Percentiles rank a stretch among this genome's conserved stretches.
Conservation (phyloP, 2,797 vertebrate genomes). For the Sebastes iracundus region DNA sequence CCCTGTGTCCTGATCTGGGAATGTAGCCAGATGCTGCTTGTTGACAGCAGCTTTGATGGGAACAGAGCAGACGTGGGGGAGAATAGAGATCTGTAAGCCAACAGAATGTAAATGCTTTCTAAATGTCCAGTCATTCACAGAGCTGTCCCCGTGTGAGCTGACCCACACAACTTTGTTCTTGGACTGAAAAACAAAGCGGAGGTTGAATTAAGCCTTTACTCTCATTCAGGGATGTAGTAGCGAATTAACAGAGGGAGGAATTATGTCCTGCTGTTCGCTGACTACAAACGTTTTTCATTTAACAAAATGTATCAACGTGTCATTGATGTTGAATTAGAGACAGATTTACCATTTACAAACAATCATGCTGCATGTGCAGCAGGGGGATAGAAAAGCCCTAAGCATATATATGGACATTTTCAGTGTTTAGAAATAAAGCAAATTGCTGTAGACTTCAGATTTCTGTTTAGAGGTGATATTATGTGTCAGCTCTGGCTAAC, state of each 20-base stretch:
- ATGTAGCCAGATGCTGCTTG: conserved; percentile 43
- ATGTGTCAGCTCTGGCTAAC: background rate
- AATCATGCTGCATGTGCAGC: background rate
- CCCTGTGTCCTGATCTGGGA: conserved; percentile 47
- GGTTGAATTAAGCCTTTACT: background rate
- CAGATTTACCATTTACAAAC: background rate
- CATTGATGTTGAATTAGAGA: background rate
- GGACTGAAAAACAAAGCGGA: background rate
- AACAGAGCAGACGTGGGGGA: conserved; percentile 35
- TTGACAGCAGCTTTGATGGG: conserved; percentile 58
- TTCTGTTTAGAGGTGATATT: background rate
- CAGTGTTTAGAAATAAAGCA: background rate
- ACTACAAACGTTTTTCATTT: background rate
- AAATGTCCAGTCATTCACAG: conserved; percentile 30
- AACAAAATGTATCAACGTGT: background rate
- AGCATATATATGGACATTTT: background rate
- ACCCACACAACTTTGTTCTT: background rate
- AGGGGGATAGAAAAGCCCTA: background rate
- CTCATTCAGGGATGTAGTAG: background rate
- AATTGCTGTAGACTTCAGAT: background rate
- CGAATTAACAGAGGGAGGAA: background rate
- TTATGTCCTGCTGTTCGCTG: background rate
- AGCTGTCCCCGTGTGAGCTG: background rate
- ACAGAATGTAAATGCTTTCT: conserved; percentile 41
- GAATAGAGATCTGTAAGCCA: conserved; percentile 30